These are phyloP conservation scores for Philonicus albiceps DNA, from an alignment of 2,888 invertebrate genomes.

Conservation along the genomic window DNA sequence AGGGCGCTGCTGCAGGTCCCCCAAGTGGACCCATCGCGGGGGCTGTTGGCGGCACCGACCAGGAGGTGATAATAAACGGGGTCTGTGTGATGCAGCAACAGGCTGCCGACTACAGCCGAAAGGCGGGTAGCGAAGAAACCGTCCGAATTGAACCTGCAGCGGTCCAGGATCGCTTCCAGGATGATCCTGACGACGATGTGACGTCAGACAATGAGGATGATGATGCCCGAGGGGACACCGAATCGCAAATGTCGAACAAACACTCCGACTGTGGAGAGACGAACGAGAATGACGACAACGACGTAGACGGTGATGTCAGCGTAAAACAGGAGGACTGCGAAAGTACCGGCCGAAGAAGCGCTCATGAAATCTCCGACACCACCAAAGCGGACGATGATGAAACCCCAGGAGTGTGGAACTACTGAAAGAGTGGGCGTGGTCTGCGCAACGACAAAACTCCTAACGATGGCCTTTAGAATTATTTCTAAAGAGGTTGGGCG, in stretches of 20 bases:
- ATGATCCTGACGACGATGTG: slow-evolving; percentile 59
- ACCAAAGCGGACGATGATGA: slow-evolving; percentile 43
- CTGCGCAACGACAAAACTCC: no score
- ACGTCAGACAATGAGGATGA: slow-evolving; percentile 51
- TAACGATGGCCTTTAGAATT: neutral
- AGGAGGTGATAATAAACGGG: slow-evolving; percentile 91
- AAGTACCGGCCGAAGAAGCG: slow-evolving; percentile 5
- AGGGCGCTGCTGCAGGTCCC: slow-evolving; percentile 51
- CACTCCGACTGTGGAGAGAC: slow-evolving; percentile 34
- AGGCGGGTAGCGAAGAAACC: slow-evolving; percentile 54
- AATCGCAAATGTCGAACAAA: slow-evolving; percentile 45
- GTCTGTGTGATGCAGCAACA: slow-evolving; percentile 90
- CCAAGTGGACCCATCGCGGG: slow-evolving; percentile 31
- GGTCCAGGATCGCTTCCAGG: slow-evolving; percentile 69
- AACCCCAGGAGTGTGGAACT: slow-evolving; percentile 43
- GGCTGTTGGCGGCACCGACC: slow-evolving; percentile 57
- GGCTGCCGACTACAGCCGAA: slow-evolving; percentile 73
- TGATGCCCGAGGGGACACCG: slow-evolving; percentile 52
- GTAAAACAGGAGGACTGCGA: slow-evolving; percentile 27
- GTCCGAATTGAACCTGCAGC: slow-evolving; percentile 78
- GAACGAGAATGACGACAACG: slow-evolving; percentile 34
- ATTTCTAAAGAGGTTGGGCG: neutral
- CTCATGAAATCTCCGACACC: neutral
- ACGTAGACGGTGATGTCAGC: neutral
- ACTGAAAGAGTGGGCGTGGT: slow-evolving; percentile 38